Percentiles rank a stretch among this genome's conserved stretches.
Conservation (phyloP, 2,888 invertebrate genomes). For the Malacosoma neustria region DNA sequence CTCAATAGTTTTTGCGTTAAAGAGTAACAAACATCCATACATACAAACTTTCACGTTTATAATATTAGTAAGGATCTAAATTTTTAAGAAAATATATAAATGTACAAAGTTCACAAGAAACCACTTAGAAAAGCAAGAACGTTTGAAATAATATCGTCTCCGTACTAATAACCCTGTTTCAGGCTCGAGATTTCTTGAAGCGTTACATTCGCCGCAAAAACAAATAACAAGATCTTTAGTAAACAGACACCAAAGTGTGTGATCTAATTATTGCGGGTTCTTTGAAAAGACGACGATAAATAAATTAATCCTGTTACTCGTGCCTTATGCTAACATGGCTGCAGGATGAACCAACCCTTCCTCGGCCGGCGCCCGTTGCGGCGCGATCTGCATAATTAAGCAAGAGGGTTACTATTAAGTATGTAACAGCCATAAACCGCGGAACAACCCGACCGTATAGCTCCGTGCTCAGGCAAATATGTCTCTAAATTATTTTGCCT, state of each 20-base stretch:
- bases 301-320: conserved; percentile 53
- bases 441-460: conserved; percentile 36
- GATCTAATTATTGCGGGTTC: conserved; percentile 34
- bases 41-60: no score
- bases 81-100: no score
- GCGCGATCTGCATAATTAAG: conserved; percentile 65
- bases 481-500: conserved; percentile 38
- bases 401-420: conserved; percentile 65
- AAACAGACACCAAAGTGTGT: conserved; percentile 20
- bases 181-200: conserved; percentile 7
- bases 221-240: conserved; percentile 15
- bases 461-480: conserved; percentile 45
- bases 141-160: conserved; percentile 1
- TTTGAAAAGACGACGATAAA: conserved; percentile 41
- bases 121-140: neutral
- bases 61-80: no score
- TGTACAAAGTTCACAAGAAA: no score
- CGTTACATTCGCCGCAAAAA: conserved; percentile 10
- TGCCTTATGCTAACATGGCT: conserved; percentile 45
- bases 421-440: conserved; percentile 63
- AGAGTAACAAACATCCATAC: no score
- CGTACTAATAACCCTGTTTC: conserved; percentile 1
- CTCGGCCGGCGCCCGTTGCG: conserved; percentile 29
- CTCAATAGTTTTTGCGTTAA: no score
- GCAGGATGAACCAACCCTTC: conserved; percentile 39